Evolutionary conservation across 2,888 invertebrate genomes (phyloP).

Genomic region (Plebejus anna): DNA sequence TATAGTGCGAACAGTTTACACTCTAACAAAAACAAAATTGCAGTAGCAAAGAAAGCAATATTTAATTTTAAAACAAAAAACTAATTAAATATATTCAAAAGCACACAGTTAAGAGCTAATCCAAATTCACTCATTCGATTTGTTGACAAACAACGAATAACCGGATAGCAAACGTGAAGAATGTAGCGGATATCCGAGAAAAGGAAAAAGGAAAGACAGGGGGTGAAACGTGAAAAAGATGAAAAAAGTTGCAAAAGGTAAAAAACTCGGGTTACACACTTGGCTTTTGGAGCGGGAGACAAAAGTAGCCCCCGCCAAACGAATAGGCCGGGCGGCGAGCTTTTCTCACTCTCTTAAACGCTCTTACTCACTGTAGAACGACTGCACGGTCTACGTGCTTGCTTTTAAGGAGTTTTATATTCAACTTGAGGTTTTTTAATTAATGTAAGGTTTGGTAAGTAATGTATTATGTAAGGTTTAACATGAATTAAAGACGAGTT

Average conservation of each 20-base stretch:
- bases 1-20: too few species aligned
- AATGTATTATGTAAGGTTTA: too few species aligned
- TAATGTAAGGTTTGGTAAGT: too few species aligned
- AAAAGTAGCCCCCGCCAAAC: conserved; percentile 71
- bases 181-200: conserved; percentile 16
- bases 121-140: conserved; percentile 14
- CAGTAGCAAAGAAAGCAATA: background rate
- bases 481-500: too few species aligned
- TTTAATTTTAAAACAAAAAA: background rate
- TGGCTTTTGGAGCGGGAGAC: conserved; percentile 49
- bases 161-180: conserved; percentile 14
- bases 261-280: conserved; percentile 47
- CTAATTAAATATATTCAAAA: background rate
- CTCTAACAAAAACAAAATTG: too few species aligned
- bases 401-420: conserved; percentile 29
- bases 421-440: too few species aligned
- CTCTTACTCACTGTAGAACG: conserved; percentile 51
- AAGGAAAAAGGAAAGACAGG: conserved; percentile 9
- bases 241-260: conserved; percentile 34
- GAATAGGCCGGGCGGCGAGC: conserved; percentile 74
- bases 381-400: conserved; percentile 47
- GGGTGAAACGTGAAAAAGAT: conserved; percentile 35
- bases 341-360: conserved; percentile 78
- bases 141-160: conserved; percentile 20
- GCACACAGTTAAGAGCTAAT: background rate